Percentiles rank a stretch among this genome's conserved stretches.
Evolutionary conservation across 2,888 invertebrate genomes (phyloP).

Genomic region (Philopedon plagiatum): DNA sequence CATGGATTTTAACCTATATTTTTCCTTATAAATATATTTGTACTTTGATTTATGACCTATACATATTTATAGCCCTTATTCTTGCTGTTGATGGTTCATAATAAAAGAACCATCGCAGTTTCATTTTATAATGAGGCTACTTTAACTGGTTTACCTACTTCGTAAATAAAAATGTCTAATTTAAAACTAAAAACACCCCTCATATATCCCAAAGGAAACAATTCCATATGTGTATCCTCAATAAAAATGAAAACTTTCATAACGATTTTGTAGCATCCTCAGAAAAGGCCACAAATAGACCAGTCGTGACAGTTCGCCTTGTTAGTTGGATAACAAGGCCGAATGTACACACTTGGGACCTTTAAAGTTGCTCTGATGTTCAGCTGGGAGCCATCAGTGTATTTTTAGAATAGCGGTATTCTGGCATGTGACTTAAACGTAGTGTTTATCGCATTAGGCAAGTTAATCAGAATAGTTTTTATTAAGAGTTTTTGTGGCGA

Average conservation of each 20-base stretch:
- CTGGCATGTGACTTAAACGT: not conserved
- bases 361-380: not conserved
- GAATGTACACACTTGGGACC: conserved; percentile 5
- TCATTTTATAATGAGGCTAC: too few species aligned
- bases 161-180: too few species aligned
- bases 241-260: conserved; percentile 14
- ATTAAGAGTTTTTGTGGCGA: too few species aligned
- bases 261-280: not conserved
- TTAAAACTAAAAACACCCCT: not conserved
- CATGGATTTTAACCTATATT: too few species aligned
- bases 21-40: too few species aligned
- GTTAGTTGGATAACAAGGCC: conserved; percentile 3
- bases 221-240: not conserved
- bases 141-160: too few species aligned
- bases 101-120: too few species aligned
- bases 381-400: not conserved
- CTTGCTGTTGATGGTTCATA: too few species aligned
- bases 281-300: conserved; percentile 5
- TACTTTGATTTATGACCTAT: too few species aligned
- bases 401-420: not conserved
- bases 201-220: not conserved
- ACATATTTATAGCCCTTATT: too few species aligned
- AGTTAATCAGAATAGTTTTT: too few species aligned
- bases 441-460: not conserved
- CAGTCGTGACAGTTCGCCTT: conserved; percentile 2